These are phyloP conservation scores for Peucedramus taeniatus DNA, from an alignment of 2,113 vertebrate species.

Conservation along the genomic window DNA sequence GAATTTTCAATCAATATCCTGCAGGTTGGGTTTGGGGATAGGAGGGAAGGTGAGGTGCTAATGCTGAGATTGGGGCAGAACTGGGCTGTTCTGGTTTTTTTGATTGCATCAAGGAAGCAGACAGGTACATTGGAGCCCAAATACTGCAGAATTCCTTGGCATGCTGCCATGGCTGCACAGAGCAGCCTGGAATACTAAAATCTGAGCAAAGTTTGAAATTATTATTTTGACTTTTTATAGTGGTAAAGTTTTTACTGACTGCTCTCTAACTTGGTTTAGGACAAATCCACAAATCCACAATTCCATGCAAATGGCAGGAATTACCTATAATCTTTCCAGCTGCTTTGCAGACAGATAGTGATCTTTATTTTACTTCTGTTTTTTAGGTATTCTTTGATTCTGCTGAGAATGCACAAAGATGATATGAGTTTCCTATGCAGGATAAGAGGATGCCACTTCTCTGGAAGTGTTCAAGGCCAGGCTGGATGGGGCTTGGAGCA, in stretches of 20 bases:
- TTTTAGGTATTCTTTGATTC: background rate
- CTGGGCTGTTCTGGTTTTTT: background rate
- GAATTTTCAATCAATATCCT: background rate
- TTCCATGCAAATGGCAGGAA: background rate
- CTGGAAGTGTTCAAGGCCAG: background rate
- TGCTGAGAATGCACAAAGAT: rapidly evolving
- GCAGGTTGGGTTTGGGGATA: background rate
- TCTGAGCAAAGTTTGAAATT: background rate
- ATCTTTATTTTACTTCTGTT: background rate
- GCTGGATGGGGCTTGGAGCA: background rate
- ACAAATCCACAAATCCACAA: background rate
- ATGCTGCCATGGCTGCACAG: rapidly evolving
- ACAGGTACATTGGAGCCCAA: rapidly evolving
- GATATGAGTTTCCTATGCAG: rapidly evolving
- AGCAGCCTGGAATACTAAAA: background rate
- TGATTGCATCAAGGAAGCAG: rapidly evolving
- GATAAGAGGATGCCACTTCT: background rate
- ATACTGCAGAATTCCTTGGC: background rate
- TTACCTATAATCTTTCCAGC: background rate
- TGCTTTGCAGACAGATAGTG: background rate
- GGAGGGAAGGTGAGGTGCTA: background rate
- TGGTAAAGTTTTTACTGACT: background rate
- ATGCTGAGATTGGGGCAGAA: background rate
- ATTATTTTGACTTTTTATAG: background rate
- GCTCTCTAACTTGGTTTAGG: background rate